Conservation (phyloP, 2,113 vertebrate genomes). For the Cyprinodon brontotheroides region DNA sequence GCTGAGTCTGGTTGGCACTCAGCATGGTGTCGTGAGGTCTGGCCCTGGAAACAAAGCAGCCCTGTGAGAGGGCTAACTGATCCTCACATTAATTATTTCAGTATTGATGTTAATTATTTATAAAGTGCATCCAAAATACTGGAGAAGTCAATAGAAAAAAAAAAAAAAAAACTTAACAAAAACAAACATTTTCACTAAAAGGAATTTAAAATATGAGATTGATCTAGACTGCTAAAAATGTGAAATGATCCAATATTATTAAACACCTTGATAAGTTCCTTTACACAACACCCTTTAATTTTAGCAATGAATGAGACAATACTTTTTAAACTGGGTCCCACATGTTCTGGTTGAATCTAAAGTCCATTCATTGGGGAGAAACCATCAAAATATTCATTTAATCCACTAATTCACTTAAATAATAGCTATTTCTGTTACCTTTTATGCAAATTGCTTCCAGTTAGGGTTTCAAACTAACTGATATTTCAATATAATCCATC, state of each 20-base stretch:
- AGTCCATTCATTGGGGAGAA: background rate
- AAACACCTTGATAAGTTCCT: background rate
- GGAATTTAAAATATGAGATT: background rate
- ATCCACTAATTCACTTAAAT: no score
- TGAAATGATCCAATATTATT: background rate
- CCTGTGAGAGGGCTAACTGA: conserved; percentile 44
- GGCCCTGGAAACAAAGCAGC: conserved; percentile 58
- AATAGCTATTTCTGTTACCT: background rate
- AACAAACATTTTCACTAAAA: background rate
- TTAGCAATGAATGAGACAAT: background rate
- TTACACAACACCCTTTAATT: background rate
- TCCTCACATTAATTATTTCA: conserved; percentile 36
- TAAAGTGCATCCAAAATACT: background rate
- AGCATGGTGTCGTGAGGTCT: conserved; percentile 47
- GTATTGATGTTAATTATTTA: background rate
- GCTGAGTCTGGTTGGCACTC: conserved; percentile 62
- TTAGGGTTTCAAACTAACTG: no score
- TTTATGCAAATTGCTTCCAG: background rate
- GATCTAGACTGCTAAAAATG: background rate
- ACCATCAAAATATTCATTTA: no score
- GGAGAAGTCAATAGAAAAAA: background rate
- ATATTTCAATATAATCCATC: no score
- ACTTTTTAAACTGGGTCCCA: background rate
- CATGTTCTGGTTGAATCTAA: background rate
- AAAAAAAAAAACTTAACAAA: no score